Conservation (phyloP, 1,140 invertebrate genomes). For the Sinella curviseta region DNA sequence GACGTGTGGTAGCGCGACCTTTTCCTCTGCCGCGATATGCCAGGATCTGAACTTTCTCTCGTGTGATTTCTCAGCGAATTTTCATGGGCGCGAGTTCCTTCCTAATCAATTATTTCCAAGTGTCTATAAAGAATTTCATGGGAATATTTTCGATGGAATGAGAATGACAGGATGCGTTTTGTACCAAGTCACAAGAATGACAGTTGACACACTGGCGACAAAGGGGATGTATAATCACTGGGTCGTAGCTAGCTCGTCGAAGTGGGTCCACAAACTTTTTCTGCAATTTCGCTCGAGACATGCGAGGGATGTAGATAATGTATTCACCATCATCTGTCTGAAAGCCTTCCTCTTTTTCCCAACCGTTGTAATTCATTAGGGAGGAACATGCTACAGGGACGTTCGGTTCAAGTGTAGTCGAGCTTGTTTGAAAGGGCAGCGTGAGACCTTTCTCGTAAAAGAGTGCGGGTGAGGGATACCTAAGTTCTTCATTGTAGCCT, state of each 20-base stretch:
- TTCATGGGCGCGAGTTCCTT: no score
- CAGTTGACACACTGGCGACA: background rate
- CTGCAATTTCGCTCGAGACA: background rate
- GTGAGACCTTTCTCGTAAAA: no score
- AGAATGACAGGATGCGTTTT: no score
- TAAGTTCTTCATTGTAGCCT: no score
- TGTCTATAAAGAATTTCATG: no score
- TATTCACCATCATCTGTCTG: background rate
- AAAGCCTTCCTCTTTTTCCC: background rate
- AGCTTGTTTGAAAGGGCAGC: background rate
- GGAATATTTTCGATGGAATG: no score
- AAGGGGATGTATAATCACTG: background rate
- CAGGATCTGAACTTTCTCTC: no score
- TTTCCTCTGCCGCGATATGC: no score
- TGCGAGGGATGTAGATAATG: background rate
- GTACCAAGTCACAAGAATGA: background rate
- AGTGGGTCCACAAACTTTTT: background rate
- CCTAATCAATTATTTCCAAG: no score
- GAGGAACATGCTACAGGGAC: background rate
- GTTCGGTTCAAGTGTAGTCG: background rate
- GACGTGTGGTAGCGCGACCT: no score
- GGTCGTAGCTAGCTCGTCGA: background rate
- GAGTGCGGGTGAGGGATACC: no score
- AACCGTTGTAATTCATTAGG: background rate
- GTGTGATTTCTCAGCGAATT: no score